These are phyloP conservation scores for Globia sparganii DNA, from an alignment of 2,888 invertebrate genomes.

Conservation along the genomic window DNA sequence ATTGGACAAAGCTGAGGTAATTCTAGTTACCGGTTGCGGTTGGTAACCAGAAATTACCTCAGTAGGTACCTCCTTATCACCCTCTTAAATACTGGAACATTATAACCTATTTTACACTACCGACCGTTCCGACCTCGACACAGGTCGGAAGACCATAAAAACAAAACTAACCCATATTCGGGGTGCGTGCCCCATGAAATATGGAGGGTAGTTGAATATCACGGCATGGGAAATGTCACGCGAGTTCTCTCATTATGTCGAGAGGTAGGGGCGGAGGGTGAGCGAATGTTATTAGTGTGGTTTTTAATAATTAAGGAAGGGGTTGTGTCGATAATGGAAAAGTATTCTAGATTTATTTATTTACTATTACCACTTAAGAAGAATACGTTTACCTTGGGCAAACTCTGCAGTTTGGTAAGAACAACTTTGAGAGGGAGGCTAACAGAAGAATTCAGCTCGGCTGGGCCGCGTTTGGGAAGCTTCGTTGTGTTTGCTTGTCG, in stretches of 20 bases:
- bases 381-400: too few species aligned
- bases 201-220: constrained; percentile 40
- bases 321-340: neutral
- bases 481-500: too few species aligned
- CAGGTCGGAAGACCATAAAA: constrained; percentile 56
- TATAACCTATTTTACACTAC: constrained; percentile 32
- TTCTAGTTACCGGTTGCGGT: too few species aligned
- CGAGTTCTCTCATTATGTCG: constrained; percentile 51
- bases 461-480: too few species aligned
- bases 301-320: constrained; percentile 40
- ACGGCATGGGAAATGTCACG: constrained; percentile 56
- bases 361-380: too few species aligned
- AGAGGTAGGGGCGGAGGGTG: neutral
- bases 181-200: constrained; percentile 60
- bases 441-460: too few species aligned
- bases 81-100: constrained; percentile 1
- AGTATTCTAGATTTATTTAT: neutral
- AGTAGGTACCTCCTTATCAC: neutral
- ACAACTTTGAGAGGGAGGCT: too few species aligned
- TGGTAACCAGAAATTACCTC: neutral
- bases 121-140: constrained; percentile 51
- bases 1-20: too few species aligned
- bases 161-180: constrained; percentile 63
- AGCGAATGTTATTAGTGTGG: constrained; percentile 17
- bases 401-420: too few species aligned